Conservation (phyloP, 1,140 invertebrate species). For the Drosophila sechellia region DNA sequence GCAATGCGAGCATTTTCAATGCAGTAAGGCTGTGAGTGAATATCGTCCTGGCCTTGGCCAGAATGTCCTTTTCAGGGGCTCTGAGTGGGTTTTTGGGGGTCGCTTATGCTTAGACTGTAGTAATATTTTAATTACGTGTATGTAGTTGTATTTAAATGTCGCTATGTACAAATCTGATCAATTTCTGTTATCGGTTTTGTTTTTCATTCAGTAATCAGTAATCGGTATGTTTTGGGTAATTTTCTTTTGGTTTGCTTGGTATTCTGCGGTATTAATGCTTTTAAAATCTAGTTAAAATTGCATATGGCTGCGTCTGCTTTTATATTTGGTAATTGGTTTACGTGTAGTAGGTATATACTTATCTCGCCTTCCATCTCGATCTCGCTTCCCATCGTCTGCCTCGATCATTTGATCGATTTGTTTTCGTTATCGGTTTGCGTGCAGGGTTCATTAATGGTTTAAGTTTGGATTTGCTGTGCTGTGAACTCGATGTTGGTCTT, state of each 20-base stretch:
- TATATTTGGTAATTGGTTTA: constrained; percentile 76
- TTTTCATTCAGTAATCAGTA: constrained; percentile 64
- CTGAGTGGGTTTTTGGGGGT: constrained; percentile 20
- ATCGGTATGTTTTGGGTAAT: constrained; percentile 62
- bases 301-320: constrained; percentile 78
- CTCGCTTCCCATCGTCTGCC: constrained; percentile 42
- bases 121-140: constrained; percentile 78
- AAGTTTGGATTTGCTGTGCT: constrained; percentile 62
- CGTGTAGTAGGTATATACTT: constrained; percentile 72
- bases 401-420: constrained; percentile 39
- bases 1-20: constrained; percentile 60
- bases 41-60: constrained; percentile 33
- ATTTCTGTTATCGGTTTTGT: constrained; percentile 54
- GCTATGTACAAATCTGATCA: constrained; percentile 77
- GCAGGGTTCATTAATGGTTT: constrained; percentile 36
- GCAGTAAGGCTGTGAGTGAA: constrained; percentile 51
- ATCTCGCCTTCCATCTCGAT: constrained; percentile 58
- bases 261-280: constrained; percentile 78
- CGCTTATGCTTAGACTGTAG: constrained; percentile 79
- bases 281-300: constrained; percentile 83
- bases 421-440: constrained; percentile 34
- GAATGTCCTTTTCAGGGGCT: constrained; percentile 13
- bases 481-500: constrained; percentile 26
- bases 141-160: constrained; percentile 79
- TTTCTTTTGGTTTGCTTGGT: constrained; percentile 56